A percentile compares a stretch with the other conserved stretches of the same genome.
phyloP scores from a whole-genome alignment of 2,113 vertebrate genomes.

The Sisor rabdophorus region DNA sequence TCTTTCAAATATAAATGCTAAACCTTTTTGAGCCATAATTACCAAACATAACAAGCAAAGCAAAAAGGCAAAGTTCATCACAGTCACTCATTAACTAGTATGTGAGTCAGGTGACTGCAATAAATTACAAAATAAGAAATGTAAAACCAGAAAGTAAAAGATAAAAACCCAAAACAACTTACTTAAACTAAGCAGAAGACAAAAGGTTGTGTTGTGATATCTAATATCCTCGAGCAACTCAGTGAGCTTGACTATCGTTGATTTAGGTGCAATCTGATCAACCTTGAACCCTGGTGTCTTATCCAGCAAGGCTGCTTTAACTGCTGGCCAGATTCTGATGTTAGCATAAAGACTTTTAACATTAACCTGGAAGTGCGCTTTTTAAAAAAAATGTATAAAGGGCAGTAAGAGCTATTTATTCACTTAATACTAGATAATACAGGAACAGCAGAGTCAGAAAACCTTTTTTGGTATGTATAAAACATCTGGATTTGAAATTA shows the following conservation, averaged over 20 bases:
- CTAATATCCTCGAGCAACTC: not conserved
- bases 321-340: constrained; percentile 14
- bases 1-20: not conserved
- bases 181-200: not conserved
- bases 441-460: not conserved
- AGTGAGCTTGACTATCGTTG: constrained; percentile 18
- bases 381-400: not conserved
- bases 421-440: too few relatives aligned
- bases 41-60: not conserved
- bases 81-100: constrained; percentile 42
- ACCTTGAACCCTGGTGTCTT: constrained; percentile 60
- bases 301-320: constrained; percentile 32
- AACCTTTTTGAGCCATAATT: not conserved
- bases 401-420: not conserved
- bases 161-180: constrained; percentile 3
- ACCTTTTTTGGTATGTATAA: not conserved
- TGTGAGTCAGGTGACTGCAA: not conserved
- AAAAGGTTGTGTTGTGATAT: not conserved
- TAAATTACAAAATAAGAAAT: not conserved
- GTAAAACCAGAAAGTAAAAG: not conserved
- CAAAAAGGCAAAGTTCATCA: constrained; percentile 49
- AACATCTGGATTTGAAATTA: not conserved
- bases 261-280: constrained; percentile 53
- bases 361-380: constrained; percentile 12
- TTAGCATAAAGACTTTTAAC: not conserved